Evolutionary conservation across 2,797 vertebrate genomes (phyloP).

Genomic region (Acanthornis magna): DNA sequence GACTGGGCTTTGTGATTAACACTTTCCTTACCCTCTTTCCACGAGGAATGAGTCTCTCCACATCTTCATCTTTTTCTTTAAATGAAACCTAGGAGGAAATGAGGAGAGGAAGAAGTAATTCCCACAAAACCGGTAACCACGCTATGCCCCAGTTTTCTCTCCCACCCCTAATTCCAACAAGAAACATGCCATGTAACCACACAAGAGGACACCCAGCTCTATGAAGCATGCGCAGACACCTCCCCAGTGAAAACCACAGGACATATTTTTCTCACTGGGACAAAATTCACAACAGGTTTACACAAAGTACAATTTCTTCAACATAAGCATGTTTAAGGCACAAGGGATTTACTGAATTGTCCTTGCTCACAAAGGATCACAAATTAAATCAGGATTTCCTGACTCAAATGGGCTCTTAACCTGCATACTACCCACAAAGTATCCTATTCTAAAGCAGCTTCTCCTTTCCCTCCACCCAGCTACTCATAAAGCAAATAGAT

Average conservation of each 20-base stretch:
- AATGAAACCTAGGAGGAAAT: slow-evolving; percentile 82
- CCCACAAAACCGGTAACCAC: background rate
- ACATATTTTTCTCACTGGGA: background rate
- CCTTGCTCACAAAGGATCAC: background rate
- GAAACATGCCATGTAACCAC: background rate
- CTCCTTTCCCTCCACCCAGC: background rate
- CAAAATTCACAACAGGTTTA: background rate
- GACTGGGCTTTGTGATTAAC: slow-evolving; percentile 11
- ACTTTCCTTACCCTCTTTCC: slow-evolving; percentile 88
- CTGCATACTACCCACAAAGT: background rate
- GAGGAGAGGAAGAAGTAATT: slow-evolving; percentile 2
- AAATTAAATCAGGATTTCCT: slow-evolving; percentile 8
- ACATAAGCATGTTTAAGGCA: background rate
- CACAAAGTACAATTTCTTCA: background rate
- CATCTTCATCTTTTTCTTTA: slow-evolving; percentile 88
- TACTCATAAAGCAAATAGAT: background rate
- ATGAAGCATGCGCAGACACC: background rate
- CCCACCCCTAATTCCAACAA: background rate
- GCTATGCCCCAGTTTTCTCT: background rate
- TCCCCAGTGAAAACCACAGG: background rate
- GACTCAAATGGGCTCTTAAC: background rate
- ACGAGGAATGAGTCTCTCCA: slow-evolving; percentile 97
- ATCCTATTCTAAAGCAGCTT: background rate
- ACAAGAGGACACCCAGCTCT: background rate
- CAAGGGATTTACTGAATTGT: background rate